Percentiles rank a stretch among this genome's conserved stretches.
phyloP scores from a whole-genome alignment of 2,113 vertebrate species.

The Paratilapia polleni region DNA sequence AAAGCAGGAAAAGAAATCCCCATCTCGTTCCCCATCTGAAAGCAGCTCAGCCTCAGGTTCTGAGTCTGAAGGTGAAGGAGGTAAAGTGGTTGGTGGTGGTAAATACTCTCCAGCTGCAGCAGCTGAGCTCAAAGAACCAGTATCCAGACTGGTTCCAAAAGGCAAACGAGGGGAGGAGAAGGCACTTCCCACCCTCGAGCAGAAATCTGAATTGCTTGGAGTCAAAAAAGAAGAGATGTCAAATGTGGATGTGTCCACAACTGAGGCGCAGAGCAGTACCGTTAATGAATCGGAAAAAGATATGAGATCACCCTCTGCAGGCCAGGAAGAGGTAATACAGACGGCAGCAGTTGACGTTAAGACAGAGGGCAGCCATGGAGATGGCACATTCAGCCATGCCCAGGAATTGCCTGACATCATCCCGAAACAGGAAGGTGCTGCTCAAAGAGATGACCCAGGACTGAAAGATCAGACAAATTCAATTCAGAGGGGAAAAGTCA shows the following conservation, averaged over 20 bases:
- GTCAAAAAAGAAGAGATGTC: constrained; percentile 51
- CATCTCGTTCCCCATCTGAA: constrained; percentile 81
- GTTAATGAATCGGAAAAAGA: constrained; percentile 55
- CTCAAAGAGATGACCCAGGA: constrained; percentile 67
- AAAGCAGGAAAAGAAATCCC: constrained; percentile 80
- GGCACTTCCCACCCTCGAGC: neutral
- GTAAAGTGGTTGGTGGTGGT: constrained; percentile 51
- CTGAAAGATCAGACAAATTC: constrained; percentile 70
- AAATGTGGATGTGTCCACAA: constrained; percentile 28
- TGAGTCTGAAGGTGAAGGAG: constrained; percentile 78
- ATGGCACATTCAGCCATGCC: constrained; percentile 69
- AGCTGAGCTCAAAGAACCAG: constrained; percentile 57
- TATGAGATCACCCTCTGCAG: constrained; percentile 17
- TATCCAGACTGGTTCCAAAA: constrained; percentile 55
- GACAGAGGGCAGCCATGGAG: constrained; percentile 43
- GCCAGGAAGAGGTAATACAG: constrained; percentile 49
- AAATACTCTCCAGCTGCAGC: constrained; percentile 48
- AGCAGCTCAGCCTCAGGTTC: constrained; percentile 80
- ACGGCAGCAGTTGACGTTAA: constrained; percentile 31
- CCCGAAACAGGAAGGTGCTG: constrained; percentile 77
- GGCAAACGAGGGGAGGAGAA: constrained; percentile 62
- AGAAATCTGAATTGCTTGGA: constrained; percentile 46
- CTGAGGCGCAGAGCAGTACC: constrained; percentile 18
- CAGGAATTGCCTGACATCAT: constrained; percentile 83
- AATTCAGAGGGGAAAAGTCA: constrained; percentile 75